A percentile compares a stretch with the other conserved stretches of the same genome.
phyloP scores from a whole-genome alignment of 2,113 vertebrate species.

The Copsychus sechellarum region DNA sequence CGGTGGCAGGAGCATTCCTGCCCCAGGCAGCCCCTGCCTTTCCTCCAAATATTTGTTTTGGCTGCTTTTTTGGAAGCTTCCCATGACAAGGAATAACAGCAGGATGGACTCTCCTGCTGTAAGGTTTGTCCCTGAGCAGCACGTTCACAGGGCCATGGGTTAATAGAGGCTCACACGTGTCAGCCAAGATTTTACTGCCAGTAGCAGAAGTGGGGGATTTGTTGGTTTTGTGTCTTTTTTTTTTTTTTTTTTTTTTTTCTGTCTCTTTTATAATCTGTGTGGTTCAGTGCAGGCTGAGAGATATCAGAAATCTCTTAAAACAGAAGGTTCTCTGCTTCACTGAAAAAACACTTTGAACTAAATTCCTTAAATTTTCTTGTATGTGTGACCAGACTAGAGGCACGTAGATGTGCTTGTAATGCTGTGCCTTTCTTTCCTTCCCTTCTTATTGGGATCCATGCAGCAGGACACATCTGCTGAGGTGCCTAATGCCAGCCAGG shows the following conservation, averaged over 20 bases:
- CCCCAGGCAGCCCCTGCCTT: not conserved
- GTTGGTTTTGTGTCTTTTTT: not conserved
- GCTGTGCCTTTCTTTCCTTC: not conserved
- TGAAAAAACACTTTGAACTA: not conserved
- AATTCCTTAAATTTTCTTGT: not conserved
- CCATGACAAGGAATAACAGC: conserved; percentile 25
- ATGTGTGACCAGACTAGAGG: fast-evolving
- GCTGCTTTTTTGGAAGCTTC: not conserved
- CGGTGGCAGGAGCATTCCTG: not conserved
- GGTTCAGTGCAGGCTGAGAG: not conserved
- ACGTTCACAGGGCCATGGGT: not conserved
- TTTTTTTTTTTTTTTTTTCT: no score
- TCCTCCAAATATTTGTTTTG: conserved; percentile 57
- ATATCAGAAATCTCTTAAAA: not conserved
- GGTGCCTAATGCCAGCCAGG: not conserved
- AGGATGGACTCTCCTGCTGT: conserved; percentile 38
- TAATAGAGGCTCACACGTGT: not conserved
- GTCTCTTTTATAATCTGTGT: not conserved
- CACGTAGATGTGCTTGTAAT: not conserved
- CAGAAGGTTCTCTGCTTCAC: not conserved
- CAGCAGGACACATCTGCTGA: not conserved
- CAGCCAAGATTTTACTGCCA: not conserved
- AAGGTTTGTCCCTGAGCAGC: not conserved
- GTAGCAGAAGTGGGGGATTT: not conserved
- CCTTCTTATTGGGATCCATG: not conserved